Percentiles rank a stretch among this genome's conserved stretches.
Conservation (phyloP, 2,888 invertebrate genomes). For the Dicyrtomina minuta region DNA sequence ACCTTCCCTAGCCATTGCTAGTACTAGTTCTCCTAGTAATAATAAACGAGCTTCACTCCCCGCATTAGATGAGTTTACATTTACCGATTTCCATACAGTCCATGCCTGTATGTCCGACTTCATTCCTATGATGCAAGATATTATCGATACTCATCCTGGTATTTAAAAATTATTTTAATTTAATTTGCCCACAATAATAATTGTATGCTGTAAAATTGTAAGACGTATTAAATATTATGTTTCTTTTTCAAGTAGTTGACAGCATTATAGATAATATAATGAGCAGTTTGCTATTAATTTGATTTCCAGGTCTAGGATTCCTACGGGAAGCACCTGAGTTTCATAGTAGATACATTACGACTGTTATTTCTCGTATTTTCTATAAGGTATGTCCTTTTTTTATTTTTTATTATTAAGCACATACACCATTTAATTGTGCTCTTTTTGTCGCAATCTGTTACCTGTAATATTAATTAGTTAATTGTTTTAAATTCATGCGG, state of each 20-base stretch:
- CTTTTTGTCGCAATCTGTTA: too few species aligned
- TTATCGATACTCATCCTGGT: conserved; percentile 98
- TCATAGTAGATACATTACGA: conserved; percentile 97
- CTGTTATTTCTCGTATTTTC: conserved; percentile 64
- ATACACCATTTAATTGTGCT: too few species aligned
- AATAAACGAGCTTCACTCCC: conserved; percentile 16
- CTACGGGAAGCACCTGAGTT: conserved; percentile 97
- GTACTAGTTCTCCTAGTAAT: neutral
- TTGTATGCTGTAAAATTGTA: too few species aligned
- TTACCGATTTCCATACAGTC: conserved; percentile 21
- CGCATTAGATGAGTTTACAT: conserved; percentile 31
- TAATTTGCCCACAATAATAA: neutral
- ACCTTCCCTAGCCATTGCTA: conserved; percentile 51
- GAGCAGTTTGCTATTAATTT: conserved; percentile 7
- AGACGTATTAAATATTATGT: too few species aligned
- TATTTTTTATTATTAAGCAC: too few species aligned
- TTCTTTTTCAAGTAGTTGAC: too few species aligned
- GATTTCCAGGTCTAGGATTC: conserved; percentile 69
- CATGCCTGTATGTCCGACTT: conserved; percentile 69
- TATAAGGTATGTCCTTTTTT: conserved; percentile 43
- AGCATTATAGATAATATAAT: too few species aligned
- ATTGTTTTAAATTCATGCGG: too few species aligned
- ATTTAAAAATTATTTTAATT: conserved; percentile 25
- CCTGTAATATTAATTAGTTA: too few species aligned
- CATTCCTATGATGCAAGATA: conserved; percentile 90